Base-by-base conservation (phyloP, 2,888 invertebrate genomes). In the Morinoia aosen region DNA sequence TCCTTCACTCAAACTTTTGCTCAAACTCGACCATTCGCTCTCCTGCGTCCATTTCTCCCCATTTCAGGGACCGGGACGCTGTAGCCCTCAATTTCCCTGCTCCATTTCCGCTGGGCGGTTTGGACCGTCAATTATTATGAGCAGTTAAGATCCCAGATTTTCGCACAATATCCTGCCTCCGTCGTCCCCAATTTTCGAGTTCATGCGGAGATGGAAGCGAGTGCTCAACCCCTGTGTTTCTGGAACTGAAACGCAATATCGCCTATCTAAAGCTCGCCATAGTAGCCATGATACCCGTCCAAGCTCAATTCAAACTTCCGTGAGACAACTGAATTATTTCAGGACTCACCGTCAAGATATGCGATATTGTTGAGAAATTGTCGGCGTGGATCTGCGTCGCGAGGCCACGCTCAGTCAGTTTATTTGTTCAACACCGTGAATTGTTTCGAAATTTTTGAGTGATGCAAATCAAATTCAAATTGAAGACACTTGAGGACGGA, bases 51-150 rank as follows among this genome's bases (percentile, higher is more conserved):
- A 76, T 76, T 76, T 76, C 76, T 76, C 76, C 25, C 76, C 76
- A 76, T 76, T 76, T 76, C 76, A 76, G 76, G 33, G 33, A 76
- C 76, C 25, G 76, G 76, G 76, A 90, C 90, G 14, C 90, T 39
- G 90, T 19, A 90, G 90, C 40, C 93, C 93, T 93, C 93, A 93
- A 93, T 93, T 93, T 56, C 93, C 93, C 57, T 58, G 57, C 48
- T 33, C 93, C 56, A 93, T 93, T 93, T 93, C 93, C 57, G 93
- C 48, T 16, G 93, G 93, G 58, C 93, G 57, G 57, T 57, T 93
- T 57, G 93, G 93, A 56, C 10, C 93, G 48, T 57, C 93, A 93
- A 57, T 93, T 93, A 93, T 93, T 93, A 57, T 93, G 93, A 93
- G 93, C 93, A 93, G 57, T 93, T 56, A 57, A 57, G 93, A 93